Base-by-base conservation (phyloP, 2,888 invertebrate species). In the Epinotia brunnichana region DNA sequence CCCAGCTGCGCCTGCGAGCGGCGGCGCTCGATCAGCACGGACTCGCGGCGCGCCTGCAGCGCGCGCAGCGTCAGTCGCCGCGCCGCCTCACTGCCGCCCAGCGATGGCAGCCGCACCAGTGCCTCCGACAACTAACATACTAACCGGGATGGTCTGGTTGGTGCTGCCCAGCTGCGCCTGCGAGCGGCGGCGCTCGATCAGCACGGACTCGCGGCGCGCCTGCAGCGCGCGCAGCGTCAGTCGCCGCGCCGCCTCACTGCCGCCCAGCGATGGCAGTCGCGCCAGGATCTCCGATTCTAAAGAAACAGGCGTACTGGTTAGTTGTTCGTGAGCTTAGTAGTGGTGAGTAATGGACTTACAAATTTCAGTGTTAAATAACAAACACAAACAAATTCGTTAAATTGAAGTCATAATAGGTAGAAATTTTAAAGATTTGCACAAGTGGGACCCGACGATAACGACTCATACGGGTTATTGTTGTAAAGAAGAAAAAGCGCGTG, bases 151-250 rank as follows among this genome's bases (percentile, higher is more conserved):
- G 48, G 64, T 2, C 15, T 21, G 69, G n/a, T 39, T 51, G 15
- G 39, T 19, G 21, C 21, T 24, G 21, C 21, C 21, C 29, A 76
- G 74, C 63, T 84, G 83, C 73, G 86, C 59, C 75, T 87, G 88
- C 0, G 97, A 97, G 82, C 97, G 97, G 72, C 96, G 94, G 54
- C 96, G 91, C 11, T 96, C 95, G 0, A 87, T 88, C 0, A 97
- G 94, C 35, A 97, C 95, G 0, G 97, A 97, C 83, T 97, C 97
- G 57, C 97, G 95, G 7, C 98, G 94, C 2, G 96, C 95, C 88
- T 97, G 97, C 64, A 98, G 87, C 0, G 97, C 98, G 77, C 97
- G 96, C 80, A 96, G 95, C 0, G 97, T 97, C 77, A 97, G 97
- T 63, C 96, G 95, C 15, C 95, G 94, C 68, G 94, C 94, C 94